These are phyloP conservation scores for Callorhinus ursinus DNA, from an alignment of 2,113 vertebrate genomes.

Conservation along the genomic window DNA sequence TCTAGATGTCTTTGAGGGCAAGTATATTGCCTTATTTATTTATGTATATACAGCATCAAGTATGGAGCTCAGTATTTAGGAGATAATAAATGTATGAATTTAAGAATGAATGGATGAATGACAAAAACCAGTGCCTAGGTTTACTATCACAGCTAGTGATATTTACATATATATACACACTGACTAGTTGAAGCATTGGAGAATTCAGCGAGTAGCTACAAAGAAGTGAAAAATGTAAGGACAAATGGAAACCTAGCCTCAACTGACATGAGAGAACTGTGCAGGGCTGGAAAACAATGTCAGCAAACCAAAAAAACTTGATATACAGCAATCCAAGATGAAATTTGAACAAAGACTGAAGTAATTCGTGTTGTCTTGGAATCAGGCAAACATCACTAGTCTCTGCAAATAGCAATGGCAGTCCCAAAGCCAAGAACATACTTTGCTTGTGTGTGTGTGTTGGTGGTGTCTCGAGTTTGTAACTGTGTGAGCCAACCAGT, in stretches of 20 bases:
- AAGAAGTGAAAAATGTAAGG: conserved; percentile 10
- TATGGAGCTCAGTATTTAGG: neutral
- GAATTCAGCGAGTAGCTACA: neutral
- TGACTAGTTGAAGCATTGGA: neutral
- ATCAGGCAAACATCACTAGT: conserved; percentile 68
- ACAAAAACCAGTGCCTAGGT: neutral
- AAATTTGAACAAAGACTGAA: conserved; percentile 68
- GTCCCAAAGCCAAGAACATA: conserved; percentile 61
- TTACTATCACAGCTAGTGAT: neutral
- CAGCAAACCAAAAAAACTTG: conserved; percentile 10
- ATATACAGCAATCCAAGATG: conserved; percentile 42
- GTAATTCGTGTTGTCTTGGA: conserved; percentile 70
- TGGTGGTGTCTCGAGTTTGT: neutral
- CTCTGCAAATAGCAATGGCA: conserved; percentile 70
- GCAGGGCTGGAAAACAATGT: neutral
- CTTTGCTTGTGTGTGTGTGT: conserved; percentile 41
- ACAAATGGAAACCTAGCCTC: neutral
- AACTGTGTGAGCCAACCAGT: neutral
- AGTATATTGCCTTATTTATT: conserved; percentile 10
- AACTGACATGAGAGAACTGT: neutral
- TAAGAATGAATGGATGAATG: neutral
- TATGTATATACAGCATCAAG: neutral
- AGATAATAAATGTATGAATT: neutral
- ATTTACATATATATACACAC: neutral
- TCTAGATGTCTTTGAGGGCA: neutral